These are phyloP conservation scores for Drosophila lacertosa DNA, from an alignment of 1,140 invertebrate species.

Conservation along the genomic window DNA sequence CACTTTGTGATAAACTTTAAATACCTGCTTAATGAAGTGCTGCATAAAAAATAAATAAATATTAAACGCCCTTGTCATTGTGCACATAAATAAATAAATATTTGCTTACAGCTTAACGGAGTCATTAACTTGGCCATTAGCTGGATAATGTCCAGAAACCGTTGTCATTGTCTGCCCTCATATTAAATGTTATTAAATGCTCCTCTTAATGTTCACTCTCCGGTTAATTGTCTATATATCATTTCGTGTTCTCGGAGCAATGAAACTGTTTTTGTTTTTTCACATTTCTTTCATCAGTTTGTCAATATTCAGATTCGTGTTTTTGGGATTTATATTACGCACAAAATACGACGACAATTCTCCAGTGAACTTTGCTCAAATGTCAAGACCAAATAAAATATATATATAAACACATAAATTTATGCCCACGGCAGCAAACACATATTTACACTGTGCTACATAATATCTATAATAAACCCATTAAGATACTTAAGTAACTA, in stretches of 20 bases:
- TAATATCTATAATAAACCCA: too few species aligned
- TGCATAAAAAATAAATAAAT: conserved; percentile 13
- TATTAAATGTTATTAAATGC: conserved; percentile 17
- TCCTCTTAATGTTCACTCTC: conserved; percentile 25
- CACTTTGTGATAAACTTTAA: too few species aligned
- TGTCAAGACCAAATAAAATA: conserved; percentile 24
- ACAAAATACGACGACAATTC: conserved; percentile 23
- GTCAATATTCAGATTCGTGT: conserved; percentile 16
- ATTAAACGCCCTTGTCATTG: conserved; percentile 14
- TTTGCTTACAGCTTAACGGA: conserved; percentile 19
- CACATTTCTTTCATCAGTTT: conserved; percentile 6
- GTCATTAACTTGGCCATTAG: conserved; percentile 46
- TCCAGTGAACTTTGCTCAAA: conserved; percentile 35
- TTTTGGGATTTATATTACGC: conserved; percentile 7
- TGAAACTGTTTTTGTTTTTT: conserved; percentile 19
- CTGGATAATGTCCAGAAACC: conserved; percentile 12
- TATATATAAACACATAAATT: too few species aligned
- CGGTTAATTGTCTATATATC: conserved; percentile 12
- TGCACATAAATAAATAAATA: conserved; percentile 19
- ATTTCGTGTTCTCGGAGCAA: conserved; percentile 13
- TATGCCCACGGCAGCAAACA: too few species aligned
- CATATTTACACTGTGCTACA: conserved; percentile 1
- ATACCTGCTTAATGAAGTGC: too few species aligned
- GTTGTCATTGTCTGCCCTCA: conserved; percentile 14
- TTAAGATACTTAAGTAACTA: too few species aligned